Base-by-base conservation (phyloP, 2,797 vertebrate species). In the Liparis tanakae region DNA sequence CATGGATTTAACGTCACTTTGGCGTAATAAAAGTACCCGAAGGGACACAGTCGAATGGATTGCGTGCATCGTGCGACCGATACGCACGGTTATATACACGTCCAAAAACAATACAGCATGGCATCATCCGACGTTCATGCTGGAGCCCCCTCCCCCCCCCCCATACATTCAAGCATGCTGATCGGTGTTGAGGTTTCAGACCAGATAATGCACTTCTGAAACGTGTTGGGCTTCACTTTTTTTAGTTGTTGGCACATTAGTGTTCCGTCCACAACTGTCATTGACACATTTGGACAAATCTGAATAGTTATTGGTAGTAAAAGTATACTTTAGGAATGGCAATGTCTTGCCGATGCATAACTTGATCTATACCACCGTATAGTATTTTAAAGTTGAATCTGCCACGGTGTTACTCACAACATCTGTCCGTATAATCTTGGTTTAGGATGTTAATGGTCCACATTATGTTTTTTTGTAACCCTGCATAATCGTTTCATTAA, bases 401-500 rank as follows among this genome's bases (percentile, higher is more conserved):
- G 14, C 12, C 18, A 56, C 20, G 37, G 22, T 17, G 18, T 18
- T 15, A 7, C 44, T 57, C 25, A 51, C 13, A 72, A 13, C 20
- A 10, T 53, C 60, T 66, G 55, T 55, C 15, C n/a, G 55, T 33
- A 20, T 58, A 14, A 41, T 58, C 39, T 3, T 1, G 4, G 25
- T 2, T 30, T 30, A n/a, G 22, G 12, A 7, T 70, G 13, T 67
- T 51, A 70, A 61, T 63, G 33, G 58, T 55, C 17, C 51, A 39
- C 71, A 50, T 20, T 83, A 72, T 70, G 37, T 66, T 48, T 70
- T 84, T 84, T 77, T 80, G 57, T 50, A 56, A 55, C 62, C 2
- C n/a, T 71, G 72, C 79, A 68, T 53, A 53, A 85, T 75, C 56
- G 85, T 89, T 86, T 82, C 66, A 67, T 75, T 50, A 39, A 36